These are phyloP conservation scores for Plebejus argus DNA, from an alignment of 2,888 invertebrate genomes.

Conservation along the genomic window DNA sequence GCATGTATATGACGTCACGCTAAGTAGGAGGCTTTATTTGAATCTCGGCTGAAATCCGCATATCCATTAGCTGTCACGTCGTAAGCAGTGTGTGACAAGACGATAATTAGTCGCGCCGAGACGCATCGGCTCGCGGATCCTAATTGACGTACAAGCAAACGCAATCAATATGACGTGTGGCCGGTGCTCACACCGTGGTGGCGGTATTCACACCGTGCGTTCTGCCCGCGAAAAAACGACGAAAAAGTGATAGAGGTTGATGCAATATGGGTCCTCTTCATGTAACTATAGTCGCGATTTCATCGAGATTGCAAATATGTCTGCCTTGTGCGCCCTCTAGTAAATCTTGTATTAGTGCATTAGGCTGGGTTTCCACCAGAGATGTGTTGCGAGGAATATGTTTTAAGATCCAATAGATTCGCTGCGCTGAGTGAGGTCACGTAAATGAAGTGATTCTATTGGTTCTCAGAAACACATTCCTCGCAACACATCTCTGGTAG, in stretches of 20 bases:
- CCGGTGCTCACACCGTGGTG: slow-evolving; percentile 51
- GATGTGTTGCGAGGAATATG: no score
- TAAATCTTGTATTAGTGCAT: no score
- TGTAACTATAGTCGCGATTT: no score
- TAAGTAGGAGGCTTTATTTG: slow-evolving; percentile 39
- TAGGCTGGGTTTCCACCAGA: no score
- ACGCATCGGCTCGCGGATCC: slow-evolving; percentile 72
- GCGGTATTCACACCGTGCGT: neutral
- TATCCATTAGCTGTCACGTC: slow-evolving; percentile 61
- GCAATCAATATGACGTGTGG: slow-evolving; percentile 76
- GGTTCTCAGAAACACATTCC: no score
- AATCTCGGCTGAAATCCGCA: slow-evolving; percentile 42
- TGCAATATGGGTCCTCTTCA: no score
- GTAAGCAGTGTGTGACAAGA: slow-evolving; percentile 64
- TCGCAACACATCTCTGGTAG: no score
- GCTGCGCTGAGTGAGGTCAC: no score
- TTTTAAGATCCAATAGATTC: no score
- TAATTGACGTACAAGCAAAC: slow-evolving; percentile 80
- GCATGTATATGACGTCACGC: slow-evolving; percentile 31
- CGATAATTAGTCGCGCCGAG: slow-evolving; percentile 73
- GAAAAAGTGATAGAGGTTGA: neutral
- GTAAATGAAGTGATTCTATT: no score
- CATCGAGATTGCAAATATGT: no score
- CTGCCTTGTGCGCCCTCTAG: no score
- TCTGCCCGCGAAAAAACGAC: neutral